Evolutionary conservation across 2,113 vertebrate species (phyloP).

Genomic region (Stictonetta naevosa): DNA sequence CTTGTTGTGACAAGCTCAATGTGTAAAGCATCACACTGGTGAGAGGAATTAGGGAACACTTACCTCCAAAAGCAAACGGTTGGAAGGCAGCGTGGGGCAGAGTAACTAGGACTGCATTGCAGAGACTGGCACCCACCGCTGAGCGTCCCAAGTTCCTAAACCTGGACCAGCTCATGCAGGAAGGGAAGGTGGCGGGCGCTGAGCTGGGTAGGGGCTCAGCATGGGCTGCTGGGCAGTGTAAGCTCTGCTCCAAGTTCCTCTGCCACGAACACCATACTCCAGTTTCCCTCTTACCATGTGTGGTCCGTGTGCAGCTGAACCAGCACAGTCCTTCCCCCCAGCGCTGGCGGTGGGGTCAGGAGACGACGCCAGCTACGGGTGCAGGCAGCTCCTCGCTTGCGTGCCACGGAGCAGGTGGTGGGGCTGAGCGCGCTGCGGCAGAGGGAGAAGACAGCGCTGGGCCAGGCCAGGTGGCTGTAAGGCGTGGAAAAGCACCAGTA

Average conservation of each 20-base stretch:
- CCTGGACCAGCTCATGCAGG: too few relatives aligned
- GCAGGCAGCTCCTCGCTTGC: too few relatives aligned
- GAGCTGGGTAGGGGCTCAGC: neutral
- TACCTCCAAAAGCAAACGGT: too few relatives aligned
- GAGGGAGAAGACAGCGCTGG: neutral
- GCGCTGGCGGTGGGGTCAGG: neutral
- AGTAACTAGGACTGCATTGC: neutral
- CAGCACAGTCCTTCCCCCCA: neutral
- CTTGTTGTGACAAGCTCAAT: too few relatives aligned
- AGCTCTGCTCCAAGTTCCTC: neutral
- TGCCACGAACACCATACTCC: rapidly evolving
- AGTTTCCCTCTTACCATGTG: rapidly evolving
- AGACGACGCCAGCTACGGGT: neutral
- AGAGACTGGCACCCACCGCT: neutral
- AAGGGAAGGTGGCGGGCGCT: too few relatives aligned
- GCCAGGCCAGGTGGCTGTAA: neutral
- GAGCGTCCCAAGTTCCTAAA: neutral
- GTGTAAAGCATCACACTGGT: rapidly evolving
- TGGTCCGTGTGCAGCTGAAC: neutral
- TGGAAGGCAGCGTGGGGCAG: rapidly evolving
- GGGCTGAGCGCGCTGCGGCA: too few relatives aligned
- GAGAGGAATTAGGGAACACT: neutral
- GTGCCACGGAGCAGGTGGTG: too few relatives aligned
- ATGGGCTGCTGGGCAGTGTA: neutral
- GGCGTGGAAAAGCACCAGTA: neutral